These are phyloP conservation scores for Lethrus apterus DNA, from an alignment of 1,140 invertebrate species.

Conservation along the genomic window DNA sequence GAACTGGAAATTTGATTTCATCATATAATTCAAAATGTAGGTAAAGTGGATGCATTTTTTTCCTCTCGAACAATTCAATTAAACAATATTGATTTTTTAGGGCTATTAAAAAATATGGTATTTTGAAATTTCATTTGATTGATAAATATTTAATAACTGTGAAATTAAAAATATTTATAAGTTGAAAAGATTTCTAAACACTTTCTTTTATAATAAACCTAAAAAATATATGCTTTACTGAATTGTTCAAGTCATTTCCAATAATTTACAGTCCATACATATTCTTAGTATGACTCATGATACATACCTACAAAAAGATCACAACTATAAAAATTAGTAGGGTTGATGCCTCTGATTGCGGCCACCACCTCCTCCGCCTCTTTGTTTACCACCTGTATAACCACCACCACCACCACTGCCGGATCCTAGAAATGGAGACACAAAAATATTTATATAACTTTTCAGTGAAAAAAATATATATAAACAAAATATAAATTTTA, in stretches of 20 bases:
- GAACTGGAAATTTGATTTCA: constrained; percentile 12
- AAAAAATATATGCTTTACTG: no score
- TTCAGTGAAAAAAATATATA: constrained; percentile 6
- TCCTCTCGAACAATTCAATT: no score
- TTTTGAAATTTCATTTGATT: no score
- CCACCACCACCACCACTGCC: constrained; percentile 45
- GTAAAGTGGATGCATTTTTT: not conserved
- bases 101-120: no score
- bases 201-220: constrained; percentile 1
- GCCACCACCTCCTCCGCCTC: constrained; percentile 52
- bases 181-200: no score
- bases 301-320: constrained; percentile 14
- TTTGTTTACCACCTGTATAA: constrained; percentile 57
- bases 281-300: no score
- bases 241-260: no score
- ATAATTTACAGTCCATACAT: no score
- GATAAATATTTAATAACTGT: no score
- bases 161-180: no score
- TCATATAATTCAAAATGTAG: constrained; percentile 3
- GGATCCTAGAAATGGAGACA: constrained; percentile 41
- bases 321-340: constrained; percentile 48
- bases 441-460: constrained; percentile 31
- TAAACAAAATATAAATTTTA: constrained; percentile 7
- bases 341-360: constrained; percentile 70
- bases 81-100: no score